Evolutionary conservation across 2,888 invertebrate species (phyloP).

Genomic region (Allophyes oxyacanthae): DNA sequence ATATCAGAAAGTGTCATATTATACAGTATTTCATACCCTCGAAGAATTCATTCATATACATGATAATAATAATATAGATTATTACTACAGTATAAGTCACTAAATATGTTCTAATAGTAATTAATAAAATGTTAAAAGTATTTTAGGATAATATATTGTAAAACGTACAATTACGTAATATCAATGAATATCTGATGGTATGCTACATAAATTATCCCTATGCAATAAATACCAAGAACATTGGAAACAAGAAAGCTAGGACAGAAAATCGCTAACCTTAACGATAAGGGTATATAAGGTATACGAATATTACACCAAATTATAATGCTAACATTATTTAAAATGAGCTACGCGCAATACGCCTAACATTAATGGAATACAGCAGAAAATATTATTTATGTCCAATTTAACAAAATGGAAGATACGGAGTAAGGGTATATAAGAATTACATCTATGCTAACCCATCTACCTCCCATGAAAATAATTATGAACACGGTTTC

Average conservation of each 20-base stretch:
- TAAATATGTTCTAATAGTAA: slow-evolving; percentile 25
- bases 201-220: slow-evolving; percentile 17
- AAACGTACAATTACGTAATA: slow-evolving; percentile 18
- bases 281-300: slow-evolving; percentile 8
- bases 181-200: slow-evolving; percentile 15
- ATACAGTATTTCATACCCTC: slow-evolving; percentile 40
- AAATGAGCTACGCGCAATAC: slow-evolving; percentile 27
- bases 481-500: slow-evolving; percentile 2
- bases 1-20: slow-evolving; percentile 42
- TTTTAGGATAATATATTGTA: slow-evolving; percentile 14
- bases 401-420: slow-evolving; percentile 4
- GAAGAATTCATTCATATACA: slow-evolving; percentile 42
- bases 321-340: slow-evolving; percentile 19
- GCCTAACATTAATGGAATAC: slow-evolving; percentile 61
- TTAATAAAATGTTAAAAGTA: slow-evolving; percentile 34
- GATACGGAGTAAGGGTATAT: slow-evolving; percentile 1
- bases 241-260: slow-evolving; percentile 16
- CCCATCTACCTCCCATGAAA: slow-evolving; percentile 1
- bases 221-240: slow-evolving; percentile 20
- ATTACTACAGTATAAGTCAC: slow-evolving; percentile 45
- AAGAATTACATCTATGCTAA: slow-evolving; percentile 1
- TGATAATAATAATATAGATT: slow-evolving; percentile 35
- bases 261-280: slow-evolving; percentile 19
- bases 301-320: slow-evolving; percentile 24
- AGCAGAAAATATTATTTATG: slow-evolving; percentile 28